phyloP scores from a whole-genome alignment of 2,113 vertebrate genomes.

The Vulpes ferrilata region DNA sequence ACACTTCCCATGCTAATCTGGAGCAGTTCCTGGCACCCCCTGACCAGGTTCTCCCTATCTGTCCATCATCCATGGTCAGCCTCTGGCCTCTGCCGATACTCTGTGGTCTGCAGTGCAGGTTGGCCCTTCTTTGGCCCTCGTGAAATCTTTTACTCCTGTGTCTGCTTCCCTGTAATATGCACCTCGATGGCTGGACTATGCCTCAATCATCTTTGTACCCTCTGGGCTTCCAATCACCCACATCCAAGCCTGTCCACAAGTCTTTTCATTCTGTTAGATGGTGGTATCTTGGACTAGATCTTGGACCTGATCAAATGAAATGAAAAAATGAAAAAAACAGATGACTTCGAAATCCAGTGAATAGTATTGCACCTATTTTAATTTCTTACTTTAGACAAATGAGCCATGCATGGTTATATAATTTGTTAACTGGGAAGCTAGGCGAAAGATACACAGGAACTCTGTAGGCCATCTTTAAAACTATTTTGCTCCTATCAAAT shows the following conservation, averaged over 20 bases:
- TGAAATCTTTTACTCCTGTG: background rate
- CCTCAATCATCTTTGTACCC: background rate
- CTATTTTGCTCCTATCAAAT: background rate
- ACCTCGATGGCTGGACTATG: background rate
- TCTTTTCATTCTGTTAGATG: background rate
- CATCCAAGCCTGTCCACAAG: background rate
- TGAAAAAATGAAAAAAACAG: background rate
- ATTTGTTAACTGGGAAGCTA: background rate
- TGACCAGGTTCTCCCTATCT: background rate
- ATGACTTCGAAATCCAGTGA: background rate
- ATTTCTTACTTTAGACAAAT: slow-evolving; percentile 43
- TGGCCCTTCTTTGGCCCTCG: background rate
- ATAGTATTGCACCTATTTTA: background rate
- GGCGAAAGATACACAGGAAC: background rate
- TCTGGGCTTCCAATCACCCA: background rate
- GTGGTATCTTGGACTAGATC: background rate
- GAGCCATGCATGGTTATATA: background rate
- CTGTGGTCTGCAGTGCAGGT: background rate
- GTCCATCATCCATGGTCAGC: background rate
- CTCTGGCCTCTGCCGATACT: background rate
- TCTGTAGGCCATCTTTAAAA: background rate
- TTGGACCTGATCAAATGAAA: background rate
- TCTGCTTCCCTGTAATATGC: background rate
- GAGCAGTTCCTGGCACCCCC: background rate
- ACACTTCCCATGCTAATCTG: background rate